Conservation (phyloP, 2,888 invertebrate genomes). For the Ophraella communa region DNA sequence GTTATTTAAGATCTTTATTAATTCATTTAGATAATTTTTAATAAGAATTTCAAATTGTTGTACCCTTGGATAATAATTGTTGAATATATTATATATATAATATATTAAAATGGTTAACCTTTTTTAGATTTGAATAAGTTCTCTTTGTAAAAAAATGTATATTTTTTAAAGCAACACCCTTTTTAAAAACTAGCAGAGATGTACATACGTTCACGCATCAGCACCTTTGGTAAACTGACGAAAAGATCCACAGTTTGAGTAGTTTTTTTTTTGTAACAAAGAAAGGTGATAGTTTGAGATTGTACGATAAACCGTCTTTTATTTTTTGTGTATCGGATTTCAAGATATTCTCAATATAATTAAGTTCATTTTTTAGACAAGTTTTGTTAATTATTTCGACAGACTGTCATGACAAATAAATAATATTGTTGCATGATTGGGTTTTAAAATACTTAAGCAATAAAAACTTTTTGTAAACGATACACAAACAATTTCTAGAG, state of each 20-base stretch:
- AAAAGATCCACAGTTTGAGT: background rate
- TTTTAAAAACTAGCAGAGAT: background rate
- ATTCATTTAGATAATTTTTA: no score
- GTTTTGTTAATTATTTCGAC: background rate
- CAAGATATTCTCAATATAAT: constrained; percentile 4
- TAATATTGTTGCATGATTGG: background rate
- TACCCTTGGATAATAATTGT: no score
- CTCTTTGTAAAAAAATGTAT: no score
- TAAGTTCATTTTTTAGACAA: constrained; percentile 3
- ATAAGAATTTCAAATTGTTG: no score
- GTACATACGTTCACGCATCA: constrained; percentile 7
- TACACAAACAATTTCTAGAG: background rate
- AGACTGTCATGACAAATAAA: background rate
- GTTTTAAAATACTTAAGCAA: background rate
- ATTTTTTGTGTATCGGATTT: constrained; percentile 2
- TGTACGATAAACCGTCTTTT: background rate
- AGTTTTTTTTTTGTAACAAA: constrained; percentile 7
- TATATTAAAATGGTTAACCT: no score
- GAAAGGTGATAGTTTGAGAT: constrained; percentile 18
- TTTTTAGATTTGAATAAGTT: no score
- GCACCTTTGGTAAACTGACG: constrained; percentile 7
- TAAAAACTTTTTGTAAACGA: background rate
- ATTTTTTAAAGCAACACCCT: no score
- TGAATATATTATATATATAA: no score
- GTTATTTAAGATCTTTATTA: no score